phyloP scores from a whole-genome alignment of 1,140 invertebrate species.

The Drosophila elegans region DNA sequence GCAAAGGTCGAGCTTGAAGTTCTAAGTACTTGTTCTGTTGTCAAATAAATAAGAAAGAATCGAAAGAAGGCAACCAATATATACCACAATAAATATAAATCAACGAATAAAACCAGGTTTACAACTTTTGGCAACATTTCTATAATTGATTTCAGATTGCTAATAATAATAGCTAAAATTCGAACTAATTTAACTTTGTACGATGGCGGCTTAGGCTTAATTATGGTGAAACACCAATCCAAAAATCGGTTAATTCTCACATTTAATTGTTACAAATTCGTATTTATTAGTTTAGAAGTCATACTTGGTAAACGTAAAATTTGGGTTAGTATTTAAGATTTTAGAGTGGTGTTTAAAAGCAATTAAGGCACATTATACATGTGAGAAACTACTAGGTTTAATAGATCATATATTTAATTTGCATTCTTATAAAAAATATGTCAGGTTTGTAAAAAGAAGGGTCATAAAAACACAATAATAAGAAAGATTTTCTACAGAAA shows the following conservation, averaged over 20 bases:
- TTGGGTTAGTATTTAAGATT: too few relatives aligned
- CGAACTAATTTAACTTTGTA: not conserved
- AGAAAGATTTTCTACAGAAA: not conserved
- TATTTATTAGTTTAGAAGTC: too few relatives aligned
- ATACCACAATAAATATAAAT: constrained; percentile 1
- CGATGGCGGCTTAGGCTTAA: not conserved
- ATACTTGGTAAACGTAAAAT: too few relatives aligned
- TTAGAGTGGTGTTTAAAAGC: too few relatives aligned
- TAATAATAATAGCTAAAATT: not conserved
- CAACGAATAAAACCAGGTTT: constrained; percentile 3
- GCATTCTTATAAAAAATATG: too few relatives aligned
- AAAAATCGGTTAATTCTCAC: too few relatives aligned
- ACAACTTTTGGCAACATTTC: not conserved
- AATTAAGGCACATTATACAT: too few relatives aligned
- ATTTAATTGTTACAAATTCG: too few relatives aligned
- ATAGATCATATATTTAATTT: too few relatives aligned
- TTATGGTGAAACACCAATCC: too few relatives aligned
- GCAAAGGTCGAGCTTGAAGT: not conserved
- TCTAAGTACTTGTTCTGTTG: too few relatives aligned
- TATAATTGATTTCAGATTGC: not conserved
- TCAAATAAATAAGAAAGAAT: not conserved
- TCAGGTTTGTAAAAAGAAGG: not conserved
- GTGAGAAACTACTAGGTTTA: too few relatives aligned
- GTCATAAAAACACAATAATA: not conserved
- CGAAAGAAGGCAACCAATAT: not conserved